These are phyloP conservation scores for Solea senegalensis DNA, from an alignment of 2,113 vertebrate species.

Conservation along the genomic window DNA sequence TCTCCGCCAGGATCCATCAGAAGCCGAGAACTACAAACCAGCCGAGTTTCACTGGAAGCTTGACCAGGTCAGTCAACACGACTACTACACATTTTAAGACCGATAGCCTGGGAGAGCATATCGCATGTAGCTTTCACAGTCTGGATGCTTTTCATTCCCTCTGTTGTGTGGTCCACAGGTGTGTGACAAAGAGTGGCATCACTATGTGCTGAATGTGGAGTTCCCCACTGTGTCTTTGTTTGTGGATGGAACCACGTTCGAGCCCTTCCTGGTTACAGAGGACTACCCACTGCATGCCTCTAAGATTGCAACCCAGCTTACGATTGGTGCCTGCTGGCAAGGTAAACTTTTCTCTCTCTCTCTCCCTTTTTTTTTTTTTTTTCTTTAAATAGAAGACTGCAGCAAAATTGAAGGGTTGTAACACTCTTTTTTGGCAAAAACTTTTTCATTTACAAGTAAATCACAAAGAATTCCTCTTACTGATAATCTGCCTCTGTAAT, in stretches of 20 bases:
- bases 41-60: constrained; percentile 99
- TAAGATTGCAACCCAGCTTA: constrained; percentile 90
- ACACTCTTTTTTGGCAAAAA: background rate
- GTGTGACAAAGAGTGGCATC: constrained; percentile 98
- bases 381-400: background rate
- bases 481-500: background rate
- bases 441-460: background rate
- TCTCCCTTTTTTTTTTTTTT: background rate
- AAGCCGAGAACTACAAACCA: constrained; percentile 89
- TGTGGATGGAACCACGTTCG: constrained; percentile 89
- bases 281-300: constrained; percentile 93
- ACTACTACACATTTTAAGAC: background rate
- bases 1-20: constrained; percentile 90
- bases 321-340: constrained; percentile 98
- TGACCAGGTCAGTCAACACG: constrained; percentile 81
- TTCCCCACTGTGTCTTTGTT: constrained; percentile 88
- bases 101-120: background rate
- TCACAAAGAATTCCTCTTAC: background rate
- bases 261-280: constrained; percentile 95
- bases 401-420: background rate
- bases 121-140: background rate
- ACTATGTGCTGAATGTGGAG: constrained; percentile 94
- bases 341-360: constrained; percentile 76
- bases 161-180: constrained; percentile 76
- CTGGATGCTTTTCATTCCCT: background rate